Evolutionary conservation across 2,797 vertebrate species (phyloP).

Genomic region (Natrix natrix): DNA sequence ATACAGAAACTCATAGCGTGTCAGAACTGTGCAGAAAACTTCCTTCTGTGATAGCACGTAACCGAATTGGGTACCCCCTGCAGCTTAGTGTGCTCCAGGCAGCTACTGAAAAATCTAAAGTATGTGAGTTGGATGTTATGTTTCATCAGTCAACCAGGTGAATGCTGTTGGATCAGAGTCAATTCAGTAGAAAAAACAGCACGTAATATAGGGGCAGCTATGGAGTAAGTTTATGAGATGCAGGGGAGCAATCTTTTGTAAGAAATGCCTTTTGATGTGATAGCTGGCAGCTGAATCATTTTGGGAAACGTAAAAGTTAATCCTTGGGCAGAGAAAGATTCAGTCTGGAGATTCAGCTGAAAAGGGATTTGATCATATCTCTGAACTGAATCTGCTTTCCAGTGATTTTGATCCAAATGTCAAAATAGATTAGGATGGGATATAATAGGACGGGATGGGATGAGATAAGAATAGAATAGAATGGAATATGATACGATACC

Average conservation of each 20-base stretch:
- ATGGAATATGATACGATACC: too few relatives aligned
- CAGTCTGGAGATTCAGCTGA: not conserved
- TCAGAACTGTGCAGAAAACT: not conserved
- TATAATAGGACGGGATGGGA: not conserved
- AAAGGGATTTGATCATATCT: not conserved
- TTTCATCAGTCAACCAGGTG: not conserved
- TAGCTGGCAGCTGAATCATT: not conserved
- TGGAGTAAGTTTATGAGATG: not conserved
- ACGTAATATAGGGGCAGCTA: not conserved
- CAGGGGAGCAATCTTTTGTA: not conserved
- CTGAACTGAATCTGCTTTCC: not conserved
- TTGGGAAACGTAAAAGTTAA: not conserved
- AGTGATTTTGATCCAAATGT: not conserved
- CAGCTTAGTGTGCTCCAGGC: not conserved
- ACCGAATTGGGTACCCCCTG: not conserved
- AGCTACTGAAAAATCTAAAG: conserved; percentile 4
- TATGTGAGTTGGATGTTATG: not conserved
- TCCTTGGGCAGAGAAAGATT: not conserved
- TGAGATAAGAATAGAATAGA: rapidly evolving
- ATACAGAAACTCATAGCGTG: not conserved
- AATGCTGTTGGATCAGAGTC: not conserved
- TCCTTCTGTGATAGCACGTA: not conserved
- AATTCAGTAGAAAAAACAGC: not conserved
- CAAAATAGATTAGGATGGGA: not conserved
- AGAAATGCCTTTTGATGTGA: not conserved